Percentiles rank a stretch among this genome's conserved stretches.
Evolutionary conservation across 2,797 vertebrate species (phyloP).

Genomic region (Alauda arvensis): DNA sequence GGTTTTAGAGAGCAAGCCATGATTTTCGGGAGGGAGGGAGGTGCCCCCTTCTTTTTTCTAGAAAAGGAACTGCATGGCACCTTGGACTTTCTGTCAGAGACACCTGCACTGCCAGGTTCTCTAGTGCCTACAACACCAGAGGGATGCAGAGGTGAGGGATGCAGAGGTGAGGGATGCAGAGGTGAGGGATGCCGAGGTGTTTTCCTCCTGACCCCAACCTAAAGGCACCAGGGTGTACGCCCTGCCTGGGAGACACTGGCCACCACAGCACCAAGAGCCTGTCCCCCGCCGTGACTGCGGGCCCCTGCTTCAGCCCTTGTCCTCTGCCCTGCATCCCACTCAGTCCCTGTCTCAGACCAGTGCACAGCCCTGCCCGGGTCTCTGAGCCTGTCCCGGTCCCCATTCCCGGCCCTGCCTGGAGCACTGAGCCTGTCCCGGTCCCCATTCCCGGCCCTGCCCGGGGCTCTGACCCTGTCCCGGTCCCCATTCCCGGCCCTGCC

Average conservation of each 20-base stretch:
- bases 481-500: neutral
- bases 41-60: neutral
- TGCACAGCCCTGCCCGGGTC: too few relatives aligned
- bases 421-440: too few relatives aligned
- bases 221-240: too few relatives aligned
- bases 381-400: neutral
- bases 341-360: neutral
- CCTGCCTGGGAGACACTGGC: rapidly evolving
- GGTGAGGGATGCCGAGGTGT: rapidly evolving
- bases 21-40: too few relatives aligned
- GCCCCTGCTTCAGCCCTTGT: neutral
- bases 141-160: neutral
- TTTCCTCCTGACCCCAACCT: neutral
- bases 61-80: rapidly evolving
- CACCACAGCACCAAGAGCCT: neutral
- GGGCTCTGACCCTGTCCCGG: too few relatives aligned
- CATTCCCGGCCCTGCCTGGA: neutral
- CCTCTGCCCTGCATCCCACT: neutral
- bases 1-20: rapidly evolving
- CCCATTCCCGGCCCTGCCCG: neutral
- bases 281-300: rapidly evolving
- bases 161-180: rapidly evolving
- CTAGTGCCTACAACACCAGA: rapidly evolving
- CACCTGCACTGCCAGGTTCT: rapidly evolving
- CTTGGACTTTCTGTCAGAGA: rapidly evolving